A percentile compares a stretch with the other conserved stretches of the same genome.
phyloP scores from a whole-genome alignment of 92 coral and sea anemone species.

The Porites rus region DNA sequence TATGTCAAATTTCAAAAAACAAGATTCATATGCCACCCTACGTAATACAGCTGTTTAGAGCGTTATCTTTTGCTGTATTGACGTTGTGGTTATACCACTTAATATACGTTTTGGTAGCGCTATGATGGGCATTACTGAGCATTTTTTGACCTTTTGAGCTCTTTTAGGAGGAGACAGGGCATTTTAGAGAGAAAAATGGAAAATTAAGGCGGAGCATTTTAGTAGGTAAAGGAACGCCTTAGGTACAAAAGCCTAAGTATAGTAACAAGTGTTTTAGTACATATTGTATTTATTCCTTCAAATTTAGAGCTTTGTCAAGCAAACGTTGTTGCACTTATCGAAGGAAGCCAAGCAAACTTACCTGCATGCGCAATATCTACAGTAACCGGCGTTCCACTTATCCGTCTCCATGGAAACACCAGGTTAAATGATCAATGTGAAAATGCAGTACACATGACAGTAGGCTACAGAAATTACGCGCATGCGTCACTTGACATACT shows the following conservation, averaged over 20 bases:
- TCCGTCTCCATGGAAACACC: slow-evolving; percentile 40
- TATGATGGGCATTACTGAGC: too few species aligned
- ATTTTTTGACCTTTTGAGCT: too few species aligned
- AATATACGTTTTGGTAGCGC: too few species aligned
- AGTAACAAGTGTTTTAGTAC: not conserved
- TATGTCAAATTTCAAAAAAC: too few species aligned
- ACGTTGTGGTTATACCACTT: too few species aligned
- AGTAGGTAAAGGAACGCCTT: not conserved
- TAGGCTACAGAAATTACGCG: slow-evolving; percentile 47
- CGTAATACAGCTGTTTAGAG: too few species aligned
- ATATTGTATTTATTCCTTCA: not conserved
- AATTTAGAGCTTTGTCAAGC: slow-evolving; percentile 3
- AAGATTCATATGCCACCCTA: too few species aligned
- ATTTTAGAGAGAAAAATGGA: too few species aligned
- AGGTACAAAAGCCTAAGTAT: not conserved
- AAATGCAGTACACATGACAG: slow-evolving; percentile 58
- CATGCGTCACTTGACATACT: slow-evolving; percentile 52
- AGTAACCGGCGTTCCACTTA: slow-evolving; percentile 51
- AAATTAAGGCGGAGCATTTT: too few species aligned
- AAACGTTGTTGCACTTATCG: slow-evolving; percentile 55
- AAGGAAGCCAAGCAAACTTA: slow-evolving; percentile 19
- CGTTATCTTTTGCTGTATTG: too few species aligned
- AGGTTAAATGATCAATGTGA: slow-evolving; percentile 24
- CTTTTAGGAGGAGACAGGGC: too few species aligned
- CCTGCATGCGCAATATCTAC: slow-evolving; percentile 52